A percentile compares a stretch with the other conserved stretches of the same genome.
These are phyloP conservation scores for Villa cingulata DNA, from an alignment of 2,888 invertebrate genomes.

Conservation along the genomic window DNA sequence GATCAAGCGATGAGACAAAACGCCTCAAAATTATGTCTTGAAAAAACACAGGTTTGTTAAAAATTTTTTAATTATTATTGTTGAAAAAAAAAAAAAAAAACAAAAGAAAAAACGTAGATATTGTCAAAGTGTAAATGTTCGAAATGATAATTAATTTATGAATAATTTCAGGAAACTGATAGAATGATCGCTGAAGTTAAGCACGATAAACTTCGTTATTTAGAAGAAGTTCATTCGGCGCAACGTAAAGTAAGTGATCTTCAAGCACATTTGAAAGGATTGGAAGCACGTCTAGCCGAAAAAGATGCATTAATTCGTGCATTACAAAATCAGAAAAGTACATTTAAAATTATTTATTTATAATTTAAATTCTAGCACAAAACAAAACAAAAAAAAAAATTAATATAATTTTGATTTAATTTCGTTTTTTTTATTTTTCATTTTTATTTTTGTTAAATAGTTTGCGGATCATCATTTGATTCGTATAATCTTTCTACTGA, in stretches of 20 bases:
- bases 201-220: conserved; percentile 72
- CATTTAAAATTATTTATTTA: neutral
- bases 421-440: neutral
- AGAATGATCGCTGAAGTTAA: conserved; percentile 74
- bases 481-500: conserved; percentile 18
- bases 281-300: conserved; percentile 78
- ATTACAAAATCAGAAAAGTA: conserved; percentile 53
- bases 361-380: neutral
- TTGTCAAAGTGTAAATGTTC: too few species aligned
- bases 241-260: conserved; percentile 75
- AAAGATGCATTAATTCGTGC: conserved; percentile 84
- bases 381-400: too few species aligned
- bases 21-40: conserved; percentile 59
- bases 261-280: conserved; percentile 72
- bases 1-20: conserved; percentile 67
- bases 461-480: conserved; percentile 18
- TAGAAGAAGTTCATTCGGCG: conserved; percentile 77
- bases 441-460: conserved; percentile 8
- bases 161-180: conserved; percentile 71
- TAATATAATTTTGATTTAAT: neutral
- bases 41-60: conserved; percentile 22
- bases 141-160: neutral
- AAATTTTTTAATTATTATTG: neutral
- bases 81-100: too few species aligned
- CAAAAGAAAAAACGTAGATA: too few species aligned